Conservation (phyloP, 2,888 invertebrate genomes). For the Hirtodrosophila cameraria region DNA sequence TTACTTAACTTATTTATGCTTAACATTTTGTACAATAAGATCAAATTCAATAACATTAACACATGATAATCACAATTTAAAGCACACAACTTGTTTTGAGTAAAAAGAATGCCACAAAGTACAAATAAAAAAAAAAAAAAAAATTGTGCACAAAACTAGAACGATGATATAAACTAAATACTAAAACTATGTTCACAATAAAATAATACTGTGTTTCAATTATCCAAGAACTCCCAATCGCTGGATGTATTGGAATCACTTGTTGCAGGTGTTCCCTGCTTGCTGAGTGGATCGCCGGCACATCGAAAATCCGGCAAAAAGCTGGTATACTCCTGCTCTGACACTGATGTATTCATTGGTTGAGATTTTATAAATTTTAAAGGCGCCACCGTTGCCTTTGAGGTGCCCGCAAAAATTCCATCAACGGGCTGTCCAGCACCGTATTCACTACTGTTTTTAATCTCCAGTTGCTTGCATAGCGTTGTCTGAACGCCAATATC, state of each 20-base stretch:
- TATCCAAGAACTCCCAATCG: conserved; percentile 84
- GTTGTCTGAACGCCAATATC: conserved; percentile 79
- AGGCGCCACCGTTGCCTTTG: conserved; percentile 21
- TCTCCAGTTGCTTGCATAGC: conserved; percentile 59
- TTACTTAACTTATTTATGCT: conserved; percentile 6
- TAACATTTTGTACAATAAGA: conserved; percentile 21
- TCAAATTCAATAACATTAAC: conserved; percentile 37
- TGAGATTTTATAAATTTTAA: conserved; percentile 67
- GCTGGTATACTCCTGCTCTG: conserved; percentile 63
- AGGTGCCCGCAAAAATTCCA: conserved; percentile 56
- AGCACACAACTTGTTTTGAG: conserved; percentile 32
- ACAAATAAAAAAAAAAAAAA: not conserved
- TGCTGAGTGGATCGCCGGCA: conserved; percentile 64
- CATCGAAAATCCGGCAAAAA: conserved; percentile 77
- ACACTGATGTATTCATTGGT: conserved; percentile 32
- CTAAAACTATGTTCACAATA: conserved; percentile 7
- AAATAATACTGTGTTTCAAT: conserved; percentile 38
- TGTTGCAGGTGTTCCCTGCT: conserved; percentile 44
- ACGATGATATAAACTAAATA: conserved; percentile 8
- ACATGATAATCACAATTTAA: conserved; percentile 53
- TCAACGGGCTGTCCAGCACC: conserved; percentile 73
- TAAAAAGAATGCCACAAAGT: not conserved
- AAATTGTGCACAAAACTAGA: conserved; percentile 11
- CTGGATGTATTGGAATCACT: conserved; percentile 77
- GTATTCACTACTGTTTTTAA: conserved; percentile 41